These are phyloP conservation scores for Pimephales promelas DNA, from an alignment of 2,113 vertebrate genomes.

Conservation along the genomic window DNA sequence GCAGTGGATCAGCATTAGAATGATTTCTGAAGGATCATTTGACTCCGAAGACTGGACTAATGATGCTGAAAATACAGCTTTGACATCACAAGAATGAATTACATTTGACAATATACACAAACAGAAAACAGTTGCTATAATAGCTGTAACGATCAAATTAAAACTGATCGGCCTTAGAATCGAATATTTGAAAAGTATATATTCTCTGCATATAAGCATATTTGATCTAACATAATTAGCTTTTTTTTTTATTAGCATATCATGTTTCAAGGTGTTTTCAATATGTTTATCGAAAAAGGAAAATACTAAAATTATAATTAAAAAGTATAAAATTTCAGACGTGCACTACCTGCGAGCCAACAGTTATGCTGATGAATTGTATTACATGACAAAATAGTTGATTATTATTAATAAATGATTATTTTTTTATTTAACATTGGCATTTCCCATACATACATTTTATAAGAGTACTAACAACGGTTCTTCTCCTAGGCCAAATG, in stretches of 20 bases:
- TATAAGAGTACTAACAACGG: not conserved
- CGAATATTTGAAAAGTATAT: too few relatives aligned
- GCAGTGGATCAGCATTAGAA: not conserved
- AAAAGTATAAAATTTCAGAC: too few relatives aligned
- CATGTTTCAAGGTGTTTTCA: not conserved
- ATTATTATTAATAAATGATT: too few relatives aligned
- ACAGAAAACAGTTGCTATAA: too few relatives aligned
- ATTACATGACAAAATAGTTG: not conserved
- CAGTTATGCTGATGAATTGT: not conserved
- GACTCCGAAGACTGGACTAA: not conserved
- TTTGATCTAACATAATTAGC: not conserved
- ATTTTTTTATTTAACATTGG: too few relatives aligned
- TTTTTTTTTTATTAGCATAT: not conserved
- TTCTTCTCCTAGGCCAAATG: not conserved
- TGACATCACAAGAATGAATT: not conserved
- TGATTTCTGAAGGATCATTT: not conserved
- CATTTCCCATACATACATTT: not conserved
- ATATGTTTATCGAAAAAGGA: too few relatives aligned
- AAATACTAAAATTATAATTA: too few relatives aligned
- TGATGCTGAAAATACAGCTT: not conserved
- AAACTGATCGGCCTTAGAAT: too few relatives aligned
- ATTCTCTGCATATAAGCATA: not conserved
- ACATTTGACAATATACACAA: not conserved
- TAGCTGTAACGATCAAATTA: too few relatives aligned
- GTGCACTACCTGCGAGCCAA: too few relatives aligned